These are phyloP conservation scores for Papilio dardanus DNA, from an alignment of 1,140 invertebrate species.

Conservation along the genomic window DNA sequence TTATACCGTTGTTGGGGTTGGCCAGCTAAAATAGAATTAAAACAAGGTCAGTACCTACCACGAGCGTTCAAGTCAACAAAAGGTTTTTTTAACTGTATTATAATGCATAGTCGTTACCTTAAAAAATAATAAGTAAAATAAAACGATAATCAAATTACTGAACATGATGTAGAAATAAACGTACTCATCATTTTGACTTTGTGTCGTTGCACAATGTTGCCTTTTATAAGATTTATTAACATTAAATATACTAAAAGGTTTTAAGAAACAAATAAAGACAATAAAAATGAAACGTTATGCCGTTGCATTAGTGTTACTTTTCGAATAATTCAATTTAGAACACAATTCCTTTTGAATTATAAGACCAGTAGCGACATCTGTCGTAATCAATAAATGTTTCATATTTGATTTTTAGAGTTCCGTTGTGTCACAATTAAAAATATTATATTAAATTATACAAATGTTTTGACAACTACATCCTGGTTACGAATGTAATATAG, in stretches of 20 bases:
- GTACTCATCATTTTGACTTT: conserved; percentile 44
- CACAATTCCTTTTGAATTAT: conserved; percentile 18
- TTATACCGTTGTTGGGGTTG: no score
- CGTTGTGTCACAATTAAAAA: conserved; percentile 19
- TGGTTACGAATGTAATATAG: not conserved
- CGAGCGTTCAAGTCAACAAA: no score
- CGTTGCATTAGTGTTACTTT: not conserved
- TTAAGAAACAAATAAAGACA: conserved; percentile 10
- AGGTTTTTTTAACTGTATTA: not conserved
- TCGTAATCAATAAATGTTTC: conserved; percentile 56
- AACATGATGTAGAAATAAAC: conserved; percentile 51
- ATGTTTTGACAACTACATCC: conserved; percentile 6
- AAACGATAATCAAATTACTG: conserved; percentile 55
- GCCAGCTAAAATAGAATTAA: no score
- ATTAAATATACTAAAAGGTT: not conserved
- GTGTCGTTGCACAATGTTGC: conserved; percentile 41
- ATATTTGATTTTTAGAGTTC: conserved; percentile 43
- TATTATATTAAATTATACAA: not conserved
- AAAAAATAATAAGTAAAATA: conserved; percentile 33
- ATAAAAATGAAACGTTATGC: conserved; percentile 29
- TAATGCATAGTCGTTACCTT: not conserved
- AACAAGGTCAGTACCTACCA: no score
- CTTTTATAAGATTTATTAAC: conserved; percentile 43
- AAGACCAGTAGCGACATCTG: conserved; percentile 55
- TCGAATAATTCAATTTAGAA: not conserved